Evolutionary conservation across 2,797 vertebrate species (phyloP), one percentile per base, ranked within the genome.

Genomic region (Arremon aurantiirostris): DNA sequence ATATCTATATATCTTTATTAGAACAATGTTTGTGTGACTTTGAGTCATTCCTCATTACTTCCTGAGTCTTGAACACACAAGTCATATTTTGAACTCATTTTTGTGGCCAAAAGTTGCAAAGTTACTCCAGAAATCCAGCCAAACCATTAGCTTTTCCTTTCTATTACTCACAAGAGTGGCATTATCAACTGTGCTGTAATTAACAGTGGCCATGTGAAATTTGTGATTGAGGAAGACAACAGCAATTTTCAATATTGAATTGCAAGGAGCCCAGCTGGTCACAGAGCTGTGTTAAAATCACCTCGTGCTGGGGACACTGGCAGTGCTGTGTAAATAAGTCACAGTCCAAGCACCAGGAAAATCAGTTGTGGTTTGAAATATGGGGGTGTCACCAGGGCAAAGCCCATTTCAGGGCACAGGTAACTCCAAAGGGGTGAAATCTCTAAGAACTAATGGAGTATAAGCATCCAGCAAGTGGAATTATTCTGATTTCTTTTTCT

Each of bases 1-100:
- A 2, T 34, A 1, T 34, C 18, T 26, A 19, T 6, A 2, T 34
- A 7, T 53, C 1, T 50, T 3, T n/a, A 13, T 34, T 18, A 41
- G 49, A 56, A 41, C 23, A 56, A 15, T 3, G 1, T 7, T 14
- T 35, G 30, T 8, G 20, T 27, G 60, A 59, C 22, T 1, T 0
- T 68, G 47, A 59, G 49, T 35, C 23, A 39, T 80, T 39, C n/a
- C 23, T 59, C 18, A 14, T 50, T 18, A 18, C 11, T 39, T 34
- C 20, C 78, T 71, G n/a, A 42, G 17, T 30, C 50, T n/a, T 70
- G 44, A 35, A 41, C 23, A 22, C 13, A 12, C 11, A 24, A 35
- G 16, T 47, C 10, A 5, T 21, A 4, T 17, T 5, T 77, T 30
- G 27, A 44, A 21, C 28, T 72, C 53, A 13, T 60, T 46, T 27